Base-by-base conservation (phyloP, 2,113 vertebrate genomes). In the Tenebrosternarchus preto region DNA sequence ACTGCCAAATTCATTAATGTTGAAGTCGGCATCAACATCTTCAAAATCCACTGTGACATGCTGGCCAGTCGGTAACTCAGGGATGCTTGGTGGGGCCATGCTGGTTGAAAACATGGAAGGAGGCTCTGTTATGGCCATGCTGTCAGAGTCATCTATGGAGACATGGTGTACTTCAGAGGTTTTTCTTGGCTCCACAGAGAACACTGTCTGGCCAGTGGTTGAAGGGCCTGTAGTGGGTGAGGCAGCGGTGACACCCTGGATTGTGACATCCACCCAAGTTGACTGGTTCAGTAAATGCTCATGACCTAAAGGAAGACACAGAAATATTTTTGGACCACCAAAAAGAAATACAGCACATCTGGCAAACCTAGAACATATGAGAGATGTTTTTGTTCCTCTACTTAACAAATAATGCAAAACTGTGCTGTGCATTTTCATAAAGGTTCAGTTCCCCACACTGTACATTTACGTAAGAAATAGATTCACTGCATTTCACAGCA, bases 41-140 rank as follows among this genome's bases (percentile, higher is more conserved):
- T 87, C 83, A 0, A 64, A 70, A 22, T 86, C 85, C 2, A 85
- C 85, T 81, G 55, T 82, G 67, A 88, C 78, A 50, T 31, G 81
- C 82, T 67, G 88, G 81, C 76, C 84, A 55, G 86, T 79, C 39
- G 88, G 76, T 36, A 89, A 85, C 73, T 91, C 82, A 24, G 81
- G 80, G 20, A 57, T 75, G 3, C 31, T 87, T 57, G 90, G 86
- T 67, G 89, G 90, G 78, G 84, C 83, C 93, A 94, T 94, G 84
- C 91, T 92, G 66, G 92, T 88, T 16, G 93, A 94, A 81, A 94
- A 93, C 93, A 93, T 93, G 24, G 76, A 93, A 36, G 91, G 82
- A 66, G 72, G 60, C 24, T 88, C 76, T 73, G 88, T 77, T 31
- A 73, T 24, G 81, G 27, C 67, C 11, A 63, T 29, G 39, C n/a